Conservation (phyloP, 1,140 invertebrate species). For the Mesaphorura yosii region DNA sequence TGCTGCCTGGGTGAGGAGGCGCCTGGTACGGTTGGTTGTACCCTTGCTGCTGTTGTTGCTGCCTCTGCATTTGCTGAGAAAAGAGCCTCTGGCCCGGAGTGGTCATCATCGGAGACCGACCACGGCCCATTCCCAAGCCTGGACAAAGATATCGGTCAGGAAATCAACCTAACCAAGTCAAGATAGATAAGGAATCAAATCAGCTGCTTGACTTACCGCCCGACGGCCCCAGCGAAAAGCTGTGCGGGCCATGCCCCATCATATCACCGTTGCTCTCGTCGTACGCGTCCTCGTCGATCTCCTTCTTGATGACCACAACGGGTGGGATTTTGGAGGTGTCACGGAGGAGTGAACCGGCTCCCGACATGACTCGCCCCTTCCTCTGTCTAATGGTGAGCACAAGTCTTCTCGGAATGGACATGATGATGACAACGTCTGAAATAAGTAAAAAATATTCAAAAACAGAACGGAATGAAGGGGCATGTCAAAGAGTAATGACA, state of each 20-base stretch:
- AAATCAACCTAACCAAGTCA: neutral
- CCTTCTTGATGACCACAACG: constrained; percentile 85
- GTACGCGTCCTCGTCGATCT: constrained; percentile 67
- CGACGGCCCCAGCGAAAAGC: constrained; percentile 31
- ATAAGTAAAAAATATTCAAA: neutral
- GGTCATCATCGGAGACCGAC: constrained; percentile 6
- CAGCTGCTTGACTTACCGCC: constrained; percentile 48
- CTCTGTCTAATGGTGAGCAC: constrained; percentile 77
- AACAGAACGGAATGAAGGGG: too few species aligned
- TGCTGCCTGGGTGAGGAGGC: constrained; percentile 9
- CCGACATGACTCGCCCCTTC: constrained; percentile 31
- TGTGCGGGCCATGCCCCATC: constrained; percentile 13
- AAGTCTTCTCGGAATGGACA: constrained; percentile 93
- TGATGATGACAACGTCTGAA: constrained; percentile 84
- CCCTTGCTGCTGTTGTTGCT: neutral
- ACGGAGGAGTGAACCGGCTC: constrained; percentile 16
- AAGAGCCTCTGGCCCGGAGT: constrained; percentile 7
- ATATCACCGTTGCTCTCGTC: constrained; percentile 36
- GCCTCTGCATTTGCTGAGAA: constrained; percentile 6
- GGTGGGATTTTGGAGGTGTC: constrained; percentile 58
- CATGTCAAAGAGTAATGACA: too few species aligned
- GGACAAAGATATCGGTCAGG: neutral
- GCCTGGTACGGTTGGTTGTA: neutral
- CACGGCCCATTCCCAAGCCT: constrained; percentile 18
- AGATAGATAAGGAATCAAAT: constrained; percentile 32